These are phyloP conservation scores for Anticlea derivata DNA, from an alignment of 2,888 invertebrate genomes.

Conservation along the genomic window DNA sequence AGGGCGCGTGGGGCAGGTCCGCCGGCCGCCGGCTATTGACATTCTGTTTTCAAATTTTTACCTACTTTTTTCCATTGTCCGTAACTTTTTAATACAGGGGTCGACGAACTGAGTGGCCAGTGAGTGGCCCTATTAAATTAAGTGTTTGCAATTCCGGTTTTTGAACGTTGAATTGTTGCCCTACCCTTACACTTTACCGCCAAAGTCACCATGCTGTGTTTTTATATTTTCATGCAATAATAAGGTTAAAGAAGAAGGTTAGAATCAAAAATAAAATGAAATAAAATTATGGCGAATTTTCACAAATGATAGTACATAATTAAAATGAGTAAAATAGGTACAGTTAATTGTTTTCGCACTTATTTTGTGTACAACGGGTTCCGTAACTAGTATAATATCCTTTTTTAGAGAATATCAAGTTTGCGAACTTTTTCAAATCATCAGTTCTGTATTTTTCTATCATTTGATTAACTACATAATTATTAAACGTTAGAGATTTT, in stretches of 20 bases:
- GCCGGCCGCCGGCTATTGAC: constrained; percentile 82
- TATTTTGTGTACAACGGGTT: too few species aligned
- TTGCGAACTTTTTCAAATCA: too few species aligned
- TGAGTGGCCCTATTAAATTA: constrained; percentile 58
- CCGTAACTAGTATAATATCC: too few species aligned
- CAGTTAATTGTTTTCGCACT: background rate
- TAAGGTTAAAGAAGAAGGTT: too few species aligned
- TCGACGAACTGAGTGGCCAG: constrained; percentile 73
- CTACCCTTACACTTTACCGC: constrained; percentile 9
- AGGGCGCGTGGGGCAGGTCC: constrained; percentile 83
- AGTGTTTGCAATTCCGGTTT: constrained; percentile 47
- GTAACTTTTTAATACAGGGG: constrained; percentile 79
- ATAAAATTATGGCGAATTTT: too few species aligned
- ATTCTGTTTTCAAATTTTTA: constrained; percentile 82
- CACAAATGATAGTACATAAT: too few species aligned
- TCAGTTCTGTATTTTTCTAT: too few species aligned
- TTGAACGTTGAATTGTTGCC: constrained; percentile 46
- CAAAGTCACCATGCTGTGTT: constrained; percentile 2
- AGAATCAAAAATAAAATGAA: too few species aligned
- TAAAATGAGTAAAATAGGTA: too few species aligned
- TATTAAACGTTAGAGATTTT: too few species aligned
- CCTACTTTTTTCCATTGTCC: constrained; percentile 81
- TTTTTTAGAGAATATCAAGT: too few species aligned
- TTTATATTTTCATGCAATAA: constrained; percentile 3
- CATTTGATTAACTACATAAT: too few species aligned